A percentile compares a stretch with the other conserved stretches of the same genome.
Evolutionary conservation across 2,797 vertebrate species (phyloP).

Genomic region (Denticeps clupeoides): DNA sequence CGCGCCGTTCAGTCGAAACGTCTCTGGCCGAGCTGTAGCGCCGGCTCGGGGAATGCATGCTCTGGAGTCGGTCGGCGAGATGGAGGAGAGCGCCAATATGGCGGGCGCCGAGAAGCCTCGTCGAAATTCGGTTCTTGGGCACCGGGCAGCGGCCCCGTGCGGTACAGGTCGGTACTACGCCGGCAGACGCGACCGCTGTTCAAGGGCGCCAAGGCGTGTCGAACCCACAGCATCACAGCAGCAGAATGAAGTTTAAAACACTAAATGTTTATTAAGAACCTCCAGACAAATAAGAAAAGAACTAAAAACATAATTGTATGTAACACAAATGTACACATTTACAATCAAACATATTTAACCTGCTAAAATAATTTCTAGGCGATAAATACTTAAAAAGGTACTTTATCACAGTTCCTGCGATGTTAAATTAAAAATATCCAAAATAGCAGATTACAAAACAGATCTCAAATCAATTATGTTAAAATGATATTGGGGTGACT

Average conservation of each 20-base stretch:
- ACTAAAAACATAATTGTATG: no score
- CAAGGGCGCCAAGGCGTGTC: no score
- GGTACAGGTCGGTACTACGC: constrained; percentile 12
- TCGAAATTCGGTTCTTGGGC: constrained; percentile 11
- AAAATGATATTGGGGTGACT: background rate
- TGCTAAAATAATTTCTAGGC: no score
- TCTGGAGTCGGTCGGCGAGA: constrained; percentile 49
- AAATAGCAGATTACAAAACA: background rate
- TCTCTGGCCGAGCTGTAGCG: constrained; percentile 1
- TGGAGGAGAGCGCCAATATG: constrained; percentile 71
- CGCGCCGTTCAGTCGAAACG: background rate
- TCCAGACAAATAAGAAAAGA: background rate
- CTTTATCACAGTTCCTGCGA: no score
- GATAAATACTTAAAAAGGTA: no score
- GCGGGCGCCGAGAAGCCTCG: constrained; percentile 56
- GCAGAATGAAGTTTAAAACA: no score
- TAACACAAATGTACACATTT: no score
- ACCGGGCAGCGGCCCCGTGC: constrained; percentile 35
- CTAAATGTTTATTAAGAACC: no score
- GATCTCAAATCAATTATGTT: background rate
- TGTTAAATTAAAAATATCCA: no score
- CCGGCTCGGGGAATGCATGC: constrained; percentile 52
- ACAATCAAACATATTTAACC: no score
- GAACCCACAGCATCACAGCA: no score
- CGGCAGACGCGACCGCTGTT: no score